Evolutionary conservation across 2,113 vertebrate species (phyloP).

Genomic region (Indri indri): DNA sequence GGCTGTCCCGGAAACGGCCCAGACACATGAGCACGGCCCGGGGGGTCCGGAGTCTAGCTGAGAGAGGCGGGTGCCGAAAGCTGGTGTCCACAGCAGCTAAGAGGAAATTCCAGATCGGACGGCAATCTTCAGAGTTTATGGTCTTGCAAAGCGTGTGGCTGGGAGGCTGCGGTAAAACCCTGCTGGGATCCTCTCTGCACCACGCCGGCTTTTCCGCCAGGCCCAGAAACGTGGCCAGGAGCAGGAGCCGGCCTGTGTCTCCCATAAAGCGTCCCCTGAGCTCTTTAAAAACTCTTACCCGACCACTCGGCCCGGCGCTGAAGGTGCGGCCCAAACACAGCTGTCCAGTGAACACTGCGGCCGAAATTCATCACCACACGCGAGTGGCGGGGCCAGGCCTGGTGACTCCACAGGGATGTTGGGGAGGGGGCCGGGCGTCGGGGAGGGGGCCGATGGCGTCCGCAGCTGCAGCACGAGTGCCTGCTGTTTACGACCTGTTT

Average conservation of each 20-base stretch:
- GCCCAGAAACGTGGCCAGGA: neutral
- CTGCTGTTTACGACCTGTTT: conserved; percentile 43
- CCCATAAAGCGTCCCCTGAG: neutral
- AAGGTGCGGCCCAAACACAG: neutral
- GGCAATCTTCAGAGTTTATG: neutral
- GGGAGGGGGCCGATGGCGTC: rapidly evolving
- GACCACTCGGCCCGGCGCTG: rapidly evolving
- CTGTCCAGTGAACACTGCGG: neutral
- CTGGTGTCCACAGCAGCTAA: neutral
- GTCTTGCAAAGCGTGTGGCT: neutral
- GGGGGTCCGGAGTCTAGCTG: neutral
- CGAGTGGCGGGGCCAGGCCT: neutral
- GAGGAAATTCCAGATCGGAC: conserved; percentile 19
- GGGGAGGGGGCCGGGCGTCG: rapidly evolving
- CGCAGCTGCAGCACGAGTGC: conserved; percentile 38
- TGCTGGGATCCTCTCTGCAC: rapidly evolving
- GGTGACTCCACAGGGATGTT: rapidly evolving
- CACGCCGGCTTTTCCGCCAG: neutral
- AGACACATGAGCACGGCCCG: neutral
- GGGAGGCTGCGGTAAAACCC: neutral
- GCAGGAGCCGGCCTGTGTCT: rapidly evolving
- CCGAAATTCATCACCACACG: neutral
- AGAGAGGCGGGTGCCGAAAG: rapidly evolving
- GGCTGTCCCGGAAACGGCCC: rapidly evolving
- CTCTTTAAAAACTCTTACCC: neutral